Evolutionary conservation across 2,797 vertebrate species (phyloP).

Genomic region (Xenops minutus): DNA sequence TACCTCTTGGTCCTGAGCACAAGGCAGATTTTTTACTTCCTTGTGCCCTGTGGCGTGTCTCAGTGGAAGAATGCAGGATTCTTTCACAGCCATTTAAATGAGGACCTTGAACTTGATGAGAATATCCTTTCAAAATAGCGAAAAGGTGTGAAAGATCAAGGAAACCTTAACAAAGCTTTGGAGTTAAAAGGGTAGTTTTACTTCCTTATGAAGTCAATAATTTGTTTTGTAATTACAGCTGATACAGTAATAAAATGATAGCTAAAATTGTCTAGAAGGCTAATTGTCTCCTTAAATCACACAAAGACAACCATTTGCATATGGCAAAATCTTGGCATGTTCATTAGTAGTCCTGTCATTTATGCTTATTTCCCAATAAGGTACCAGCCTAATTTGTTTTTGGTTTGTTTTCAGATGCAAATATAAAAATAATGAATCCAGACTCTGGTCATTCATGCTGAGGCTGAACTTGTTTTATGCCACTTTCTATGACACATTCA

Average conservation of each 20-base stretch:
- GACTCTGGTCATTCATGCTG: not conserved
- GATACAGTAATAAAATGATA: slow-evolving; percentile 19
- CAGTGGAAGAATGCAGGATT: not conserved
- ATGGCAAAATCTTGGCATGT: not conserved
- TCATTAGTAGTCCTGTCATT: not conserved
- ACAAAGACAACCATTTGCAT: not conserved
- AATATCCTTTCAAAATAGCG: not conserved
- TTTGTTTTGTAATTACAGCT: not conserved
- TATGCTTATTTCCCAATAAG: not conserved
- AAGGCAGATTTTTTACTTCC: not conserved
- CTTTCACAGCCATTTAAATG: not conserved
- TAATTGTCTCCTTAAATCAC: not conserved
- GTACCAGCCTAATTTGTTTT: not conserved
- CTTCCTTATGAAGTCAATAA: not conserved
- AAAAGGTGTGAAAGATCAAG: not conserved
- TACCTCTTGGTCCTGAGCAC: not conserved
- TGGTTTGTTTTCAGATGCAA: not conserved
- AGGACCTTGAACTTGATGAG: not conserved
- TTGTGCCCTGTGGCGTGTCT: not conserved
- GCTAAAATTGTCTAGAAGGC: slow-evolving; percentile 3
- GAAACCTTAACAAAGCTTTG: not conserved
- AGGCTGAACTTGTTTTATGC: not conserved
- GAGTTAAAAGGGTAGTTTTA: not conserved
- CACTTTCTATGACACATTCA: rapidly evolving
- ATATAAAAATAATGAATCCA: not conserved